phyloP scores from a whole-genome alignment of 2,113 vertebrate genomes.

The Formicarius rufipectus region DNA sequence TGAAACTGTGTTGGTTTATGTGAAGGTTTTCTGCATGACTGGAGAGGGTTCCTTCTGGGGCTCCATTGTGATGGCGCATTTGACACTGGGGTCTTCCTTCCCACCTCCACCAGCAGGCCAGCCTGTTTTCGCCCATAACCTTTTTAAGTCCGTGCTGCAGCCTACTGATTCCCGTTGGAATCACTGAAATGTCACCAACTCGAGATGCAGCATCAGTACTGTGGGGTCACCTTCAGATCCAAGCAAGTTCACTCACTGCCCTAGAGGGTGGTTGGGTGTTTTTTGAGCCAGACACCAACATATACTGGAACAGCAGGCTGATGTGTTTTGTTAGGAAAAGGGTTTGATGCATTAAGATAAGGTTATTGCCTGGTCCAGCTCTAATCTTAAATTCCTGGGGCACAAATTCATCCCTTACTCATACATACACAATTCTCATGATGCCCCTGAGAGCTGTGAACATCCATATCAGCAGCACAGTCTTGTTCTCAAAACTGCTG shows the following conservation, averaged over 20 bases:
- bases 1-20: constrained; percentile 46
- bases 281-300: neutral
- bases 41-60: neutral
- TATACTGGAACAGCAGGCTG: constrained; percentile 14
- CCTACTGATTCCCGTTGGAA: neutral
- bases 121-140: neutral
- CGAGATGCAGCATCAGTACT: fast-evolving
- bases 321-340: constrained; percentile 8
- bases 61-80: fast-evolving
- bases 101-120: neutral
- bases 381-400: constrained; percentile 26
- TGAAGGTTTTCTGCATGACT: constrained; percentile 41
- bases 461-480: neutral
- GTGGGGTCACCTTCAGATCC: neutral
- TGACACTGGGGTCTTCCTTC: neutral
- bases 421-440: neutral
- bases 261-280: neutral
- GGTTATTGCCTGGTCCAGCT: constrained; percentile 34
- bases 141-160: neutral
- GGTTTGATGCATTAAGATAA: constrained; percentile 48
- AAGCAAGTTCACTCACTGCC: neutral
- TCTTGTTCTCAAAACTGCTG: constrained; percentile 13
- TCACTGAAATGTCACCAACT: neutral
- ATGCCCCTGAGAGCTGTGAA: neutral
- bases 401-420: neutral